These are phyloP conservation scores for Sinocyclocheilus anophthalmus DNA, from an alignment of 2,113 vertebrate species.

Conservation along the genomic window DNA sequence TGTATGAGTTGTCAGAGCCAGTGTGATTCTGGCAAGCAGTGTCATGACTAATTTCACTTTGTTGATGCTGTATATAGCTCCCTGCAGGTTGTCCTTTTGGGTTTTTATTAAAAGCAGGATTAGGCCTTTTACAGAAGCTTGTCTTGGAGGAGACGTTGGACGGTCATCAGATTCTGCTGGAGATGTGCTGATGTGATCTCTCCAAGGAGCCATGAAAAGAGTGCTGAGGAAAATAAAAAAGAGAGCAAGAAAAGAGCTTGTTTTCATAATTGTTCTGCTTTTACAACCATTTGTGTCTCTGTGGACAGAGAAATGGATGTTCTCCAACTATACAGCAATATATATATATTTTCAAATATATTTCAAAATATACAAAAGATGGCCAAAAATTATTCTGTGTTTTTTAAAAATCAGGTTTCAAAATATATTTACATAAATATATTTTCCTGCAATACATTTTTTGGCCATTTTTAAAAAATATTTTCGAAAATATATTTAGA, in stretches of 20 bases:
- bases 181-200: slow-evolving; percentile 20
- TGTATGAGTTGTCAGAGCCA: slow-evolving; percentile 47
- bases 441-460: no score
- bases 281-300: slow-evolving; percentile 28
- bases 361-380: no score
- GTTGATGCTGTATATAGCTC: slow-evolving; percentile 35
- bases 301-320: not conserved
- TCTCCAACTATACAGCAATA: not conserved
- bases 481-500: no score
- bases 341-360: no score
- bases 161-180: slow-evolving; percentile 18
- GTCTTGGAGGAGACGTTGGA: slow-evolving; percentile 22
- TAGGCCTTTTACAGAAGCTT: slow-evolving; percentile 39
- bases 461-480: no score
- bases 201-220: not conserved
- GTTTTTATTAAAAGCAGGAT: slow-evolving; percentile 62
- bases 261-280: slow-evolving; percentile 40
- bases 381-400: no score
- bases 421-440: no score
- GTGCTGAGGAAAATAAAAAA: slow-evolving; percentile 5
- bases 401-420: no score
- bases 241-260: slow-evolving; percentile 22
- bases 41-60: slow-evolving; percentile 42
- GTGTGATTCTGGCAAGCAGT: slow-evolving; percentile 30
- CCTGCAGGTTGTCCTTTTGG: slow-evolving; percentile 38